Percentiles rank a stretch among this genome's conserved stretches.
phyloP scores from a whole-genome alignment of 2,113 vertebrate genomes.

The Melanostigma gelatinosum region DNA sequence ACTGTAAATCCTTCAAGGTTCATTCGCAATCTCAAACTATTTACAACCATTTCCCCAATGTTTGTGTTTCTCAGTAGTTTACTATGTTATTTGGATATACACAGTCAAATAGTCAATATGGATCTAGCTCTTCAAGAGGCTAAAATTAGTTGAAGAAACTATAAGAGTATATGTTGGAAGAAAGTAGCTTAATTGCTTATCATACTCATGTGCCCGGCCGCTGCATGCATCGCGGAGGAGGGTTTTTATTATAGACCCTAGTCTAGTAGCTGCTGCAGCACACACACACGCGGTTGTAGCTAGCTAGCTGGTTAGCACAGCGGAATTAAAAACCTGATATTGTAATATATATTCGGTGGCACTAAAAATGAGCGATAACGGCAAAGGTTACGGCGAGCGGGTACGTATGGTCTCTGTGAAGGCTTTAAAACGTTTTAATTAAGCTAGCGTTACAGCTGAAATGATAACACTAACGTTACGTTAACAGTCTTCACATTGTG shows the following conservation, averaged over 20 bases:
- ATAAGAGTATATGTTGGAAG: background rate
- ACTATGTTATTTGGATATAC: background rate
- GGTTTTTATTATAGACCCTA: too few species aligned
- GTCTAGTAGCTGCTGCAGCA: background rate
- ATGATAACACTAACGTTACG: background rate
- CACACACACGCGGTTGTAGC: background rate
- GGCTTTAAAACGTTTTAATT: background rate
- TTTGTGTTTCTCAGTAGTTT: background rate
- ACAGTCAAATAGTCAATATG: background rate
- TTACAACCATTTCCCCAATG: background rate
- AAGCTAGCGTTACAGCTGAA: background rate
- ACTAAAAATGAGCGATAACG: conserved; percentile 79
- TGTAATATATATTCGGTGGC: background rate
- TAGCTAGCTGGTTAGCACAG: background rate
- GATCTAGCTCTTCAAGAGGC: background rate
- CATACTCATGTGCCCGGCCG: background rate
- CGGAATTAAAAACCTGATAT: background rate
- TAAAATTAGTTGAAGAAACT: background rate
- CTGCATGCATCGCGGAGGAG: too few species aligned
- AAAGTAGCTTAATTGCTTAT: background rate
- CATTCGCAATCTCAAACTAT: background rate
- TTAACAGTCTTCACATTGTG: background rate
- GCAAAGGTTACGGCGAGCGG: conserved; percentile 74
- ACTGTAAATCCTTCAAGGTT: background rate
- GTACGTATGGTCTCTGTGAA: conserved; percentile 69